Evolutionary conservation across 92 coral and sea anemone species (phyloP).

Genomic region (Zoanthus solanderi): DNA sequence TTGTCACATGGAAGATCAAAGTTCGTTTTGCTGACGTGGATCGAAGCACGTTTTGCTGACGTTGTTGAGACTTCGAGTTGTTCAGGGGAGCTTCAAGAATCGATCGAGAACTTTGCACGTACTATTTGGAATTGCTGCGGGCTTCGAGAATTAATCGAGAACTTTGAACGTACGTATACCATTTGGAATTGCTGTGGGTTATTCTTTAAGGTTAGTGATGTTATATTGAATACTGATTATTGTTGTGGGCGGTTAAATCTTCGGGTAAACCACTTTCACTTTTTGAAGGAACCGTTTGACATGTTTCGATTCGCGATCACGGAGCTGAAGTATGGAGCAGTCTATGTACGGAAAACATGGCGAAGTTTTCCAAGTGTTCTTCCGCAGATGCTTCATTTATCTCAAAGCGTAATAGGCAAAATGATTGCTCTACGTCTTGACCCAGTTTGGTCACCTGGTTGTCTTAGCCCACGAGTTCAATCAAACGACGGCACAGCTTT

Average conservation of each 20-base stretch:
- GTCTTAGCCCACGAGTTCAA: conserved; percentile 34
- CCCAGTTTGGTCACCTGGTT: conserved; percentile 35
- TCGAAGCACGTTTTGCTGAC: conserved; percentile 54
- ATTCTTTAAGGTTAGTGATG: conserved; percentile 41
- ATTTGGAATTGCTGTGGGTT: conserved; percentile 30
- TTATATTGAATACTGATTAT: conserved; percentile 44
- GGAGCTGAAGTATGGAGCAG: conserved; percentile 33
- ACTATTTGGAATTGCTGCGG: conserved; percentile 9
- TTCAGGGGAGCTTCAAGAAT: conserved; percentile 9
- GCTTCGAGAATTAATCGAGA: conserved; percentile 14
- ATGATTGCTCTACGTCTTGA: conserved; percentile 39
- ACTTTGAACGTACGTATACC: conserved; percentile 16
- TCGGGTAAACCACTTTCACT: conserved; percentile 55
- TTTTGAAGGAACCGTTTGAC: conserved; percentile 51
- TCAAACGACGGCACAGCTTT: conserved; percentile 44
- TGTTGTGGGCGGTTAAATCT: conserved; percentile 45
- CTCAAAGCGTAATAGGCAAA: conserved; percentile 34
- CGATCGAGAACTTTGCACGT: conserved; percentile 15
- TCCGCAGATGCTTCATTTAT: conserved; percentile 38
- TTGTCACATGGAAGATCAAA: conserved; percentile 13
- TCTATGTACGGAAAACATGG: conserved; percentile 44
- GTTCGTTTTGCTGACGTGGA: conserved; percentile 26
- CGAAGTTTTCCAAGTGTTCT: conserved; percentile 38
- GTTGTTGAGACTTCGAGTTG: conserved; percentile 28
- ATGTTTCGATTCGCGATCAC: conserved; percentile 44